phyloP scores from a whole-genome alignment of 37 sponge, comb jelly and placozoan genomes.

The Axinella damicornis region DNA sequence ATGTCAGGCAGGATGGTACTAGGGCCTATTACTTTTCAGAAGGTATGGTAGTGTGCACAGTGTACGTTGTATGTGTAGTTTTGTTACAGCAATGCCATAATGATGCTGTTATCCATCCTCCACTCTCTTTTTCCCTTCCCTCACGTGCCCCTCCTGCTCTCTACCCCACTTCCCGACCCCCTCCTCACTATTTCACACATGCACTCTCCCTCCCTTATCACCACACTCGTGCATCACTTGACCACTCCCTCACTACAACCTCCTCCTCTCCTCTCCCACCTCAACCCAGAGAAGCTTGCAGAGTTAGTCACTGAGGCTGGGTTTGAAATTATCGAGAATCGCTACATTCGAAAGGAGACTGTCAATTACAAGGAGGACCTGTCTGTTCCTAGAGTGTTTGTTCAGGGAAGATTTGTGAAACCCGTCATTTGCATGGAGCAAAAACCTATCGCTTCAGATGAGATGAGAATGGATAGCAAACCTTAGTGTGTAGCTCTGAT shows the following conservation, averaged over 20 bases:
- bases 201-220: not conserved
- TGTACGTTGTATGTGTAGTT: too few species aligned
- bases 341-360: constrained; percentile 86
- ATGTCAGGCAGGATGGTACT: constrained; percentile 96
- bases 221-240: not conserved
- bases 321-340: constrained; percentile 59
- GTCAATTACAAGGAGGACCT: constrained; percentile 90
- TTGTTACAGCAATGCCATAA: too few species aligned
- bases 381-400: constrained; percentile 80
- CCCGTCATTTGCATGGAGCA: not conserved
- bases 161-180: too few species aligned
- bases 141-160: too few species aligned
- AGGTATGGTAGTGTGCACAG: constrained; percentile 31
- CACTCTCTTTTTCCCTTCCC: too few species aligned
- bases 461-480: too few species aligned
- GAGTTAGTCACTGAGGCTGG: constrained; percentile 70
- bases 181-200: not conserved
- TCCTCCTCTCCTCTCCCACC: not conserved
- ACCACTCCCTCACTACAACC: not conserved
- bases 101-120: too few species aligned
- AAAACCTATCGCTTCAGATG: not conserved
- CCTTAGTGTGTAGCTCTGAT: too few species aligned
- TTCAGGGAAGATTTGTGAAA: constrained; percentile 87
- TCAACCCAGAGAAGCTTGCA: constrained; percentile 61
- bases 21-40: constrained; percentile 95